Evolutionary conservation across 2,113 vertebrate species (phyloP).

Genomic region (Cisticola juncidis): DNA sequence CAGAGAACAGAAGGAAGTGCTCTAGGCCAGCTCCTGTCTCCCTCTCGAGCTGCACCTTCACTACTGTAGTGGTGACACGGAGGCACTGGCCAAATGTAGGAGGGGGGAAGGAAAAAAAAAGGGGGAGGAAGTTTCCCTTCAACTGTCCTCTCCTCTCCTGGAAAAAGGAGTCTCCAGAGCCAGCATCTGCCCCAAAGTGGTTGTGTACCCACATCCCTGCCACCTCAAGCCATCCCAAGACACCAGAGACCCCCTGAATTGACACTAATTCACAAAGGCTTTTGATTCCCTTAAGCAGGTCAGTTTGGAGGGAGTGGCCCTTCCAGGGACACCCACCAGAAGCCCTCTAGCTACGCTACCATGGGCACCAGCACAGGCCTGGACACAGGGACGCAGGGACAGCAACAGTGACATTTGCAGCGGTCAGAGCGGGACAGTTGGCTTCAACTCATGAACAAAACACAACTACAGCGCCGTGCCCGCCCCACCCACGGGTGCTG

Average conservation of each 20-base stretch:
- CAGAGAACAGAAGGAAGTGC: not conserved
- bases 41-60: not conserved
- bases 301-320: not conserved
- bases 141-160: not conserved
- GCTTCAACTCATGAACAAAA: not conserved
- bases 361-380: fast-evolving
- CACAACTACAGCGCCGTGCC: not conserved
- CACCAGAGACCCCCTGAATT: not conserved
- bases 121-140: not conserved
- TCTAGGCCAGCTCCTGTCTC: not conserved
- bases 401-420: not conserved
- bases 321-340: not conserved
- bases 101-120: fast-evolving
- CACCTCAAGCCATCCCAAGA: not conserved
- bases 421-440: fast-evolving
- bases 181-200: not conserved
- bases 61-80: not conserved
- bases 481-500: not conserved
- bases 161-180: not conserved
- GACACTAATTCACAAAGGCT: not conserved
- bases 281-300: not conserved
- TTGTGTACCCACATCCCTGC: not conserved
- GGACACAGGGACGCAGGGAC: not conserved
- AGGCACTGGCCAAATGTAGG: not conserved
- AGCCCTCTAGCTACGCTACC: not conserved